phyloP scores from a whole-genome alignment of 2,113 vertebrate genomes.

The Phaethornis superciliosus region DNA sequence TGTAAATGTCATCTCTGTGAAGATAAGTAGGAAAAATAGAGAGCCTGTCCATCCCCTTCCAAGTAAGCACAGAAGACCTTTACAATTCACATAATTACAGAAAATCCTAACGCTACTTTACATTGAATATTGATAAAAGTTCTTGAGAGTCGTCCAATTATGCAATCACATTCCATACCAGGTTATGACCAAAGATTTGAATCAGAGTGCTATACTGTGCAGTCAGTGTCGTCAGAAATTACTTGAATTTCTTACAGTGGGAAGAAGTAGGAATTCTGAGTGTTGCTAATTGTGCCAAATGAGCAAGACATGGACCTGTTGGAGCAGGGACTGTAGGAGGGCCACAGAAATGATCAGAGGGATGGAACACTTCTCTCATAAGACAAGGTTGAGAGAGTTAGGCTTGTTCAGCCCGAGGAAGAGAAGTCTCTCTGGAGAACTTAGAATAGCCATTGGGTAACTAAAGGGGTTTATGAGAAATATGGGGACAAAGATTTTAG shows the following conservation, averaged over 20 bases:
- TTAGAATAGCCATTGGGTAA: rapidly evolving
- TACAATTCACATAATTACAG: not conserved
- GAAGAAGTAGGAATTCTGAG: not conserved
- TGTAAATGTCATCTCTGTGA: slow-evolving; percentile 12
- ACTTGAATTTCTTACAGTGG: not conserved
- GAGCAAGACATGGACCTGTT: not conserved
- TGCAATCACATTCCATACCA: not conserved
- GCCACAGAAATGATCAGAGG: rapidly evolving
- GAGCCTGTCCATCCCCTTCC: not conserved
- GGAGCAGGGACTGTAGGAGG: not conserved
- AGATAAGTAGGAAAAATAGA: not conserved
- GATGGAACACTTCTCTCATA: not conserved
- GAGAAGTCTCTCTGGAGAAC: rapidly evolving
- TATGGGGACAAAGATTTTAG: not conserved
- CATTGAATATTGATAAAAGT: not conserved
- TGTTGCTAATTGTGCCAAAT: not conserved
- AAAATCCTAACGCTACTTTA: not conserved
- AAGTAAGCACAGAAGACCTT: slow-evolving; percentile 2
- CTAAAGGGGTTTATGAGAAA: not conserved
- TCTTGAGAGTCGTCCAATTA: not conserved
- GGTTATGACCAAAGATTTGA: not conserved
- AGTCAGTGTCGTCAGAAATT: rapidly evolving
- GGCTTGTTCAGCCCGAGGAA: not conserved
- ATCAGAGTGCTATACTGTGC: too few species aligned
- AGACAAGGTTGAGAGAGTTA: not conserved